Base-by-base conservation (phyloP, 2,113 vertebrate genomes). In the Bos indicus region DNA sequence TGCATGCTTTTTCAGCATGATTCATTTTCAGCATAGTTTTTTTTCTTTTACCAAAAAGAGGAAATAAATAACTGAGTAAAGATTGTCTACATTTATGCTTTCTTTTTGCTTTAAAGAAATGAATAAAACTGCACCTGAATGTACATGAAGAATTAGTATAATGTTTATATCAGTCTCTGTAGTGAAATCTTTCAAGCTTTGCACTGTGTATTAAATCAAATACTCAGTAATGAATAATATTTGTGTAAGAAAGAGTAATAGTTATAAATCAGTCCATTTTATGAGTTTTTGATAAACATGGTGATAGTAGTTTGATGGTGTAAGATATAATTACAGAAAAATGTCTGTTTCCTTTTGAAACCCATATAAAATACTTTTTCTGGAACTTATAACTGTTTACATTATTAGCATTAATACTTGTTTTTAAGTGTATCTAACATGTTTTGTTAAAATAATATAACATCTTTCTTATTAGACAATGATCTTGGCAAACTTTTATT, bases 401-500 rank as follows among this genome's bases (percentile, higher is more conserved):
- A 62, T 85, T n/a, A 10, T 59, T 92, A 56, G 54, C 6, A 77
- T 94, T 56, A 88, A 54, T 36, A 48, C 12, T 60, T 82, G 85
- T 11, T 87, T 91, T 97, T 90, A 4, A 83, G 1, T 51, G 5
- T 67, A 86, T 83, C 2, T 57, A 54, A 3, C 15, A 3, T 83
- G 28, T 64, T 28, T 14, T 84, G 21, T 90, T 90, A 46, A 77
- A 90, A 77, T 7, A 86, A 48, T 26, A 51, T 7, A 86, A 52
- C 77, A 8, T 21, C 51, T 0, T 12, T 97, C 96, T 98, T 98
- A 9, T 40, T 94, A 99, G 99, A 99, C 92, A 98, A 97, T 89
- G 99, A 99, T 97, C 94, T 99, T 81, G 96, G 95, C 19, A 98
- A 98, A 23, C 99, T 99, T 86, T 97, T 99, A 94, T 95, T 98